phyloP scores from a whole-genome alignment of 2,113 vertebrate genomes.

The Tychaedon coryphoeus region DNA sequence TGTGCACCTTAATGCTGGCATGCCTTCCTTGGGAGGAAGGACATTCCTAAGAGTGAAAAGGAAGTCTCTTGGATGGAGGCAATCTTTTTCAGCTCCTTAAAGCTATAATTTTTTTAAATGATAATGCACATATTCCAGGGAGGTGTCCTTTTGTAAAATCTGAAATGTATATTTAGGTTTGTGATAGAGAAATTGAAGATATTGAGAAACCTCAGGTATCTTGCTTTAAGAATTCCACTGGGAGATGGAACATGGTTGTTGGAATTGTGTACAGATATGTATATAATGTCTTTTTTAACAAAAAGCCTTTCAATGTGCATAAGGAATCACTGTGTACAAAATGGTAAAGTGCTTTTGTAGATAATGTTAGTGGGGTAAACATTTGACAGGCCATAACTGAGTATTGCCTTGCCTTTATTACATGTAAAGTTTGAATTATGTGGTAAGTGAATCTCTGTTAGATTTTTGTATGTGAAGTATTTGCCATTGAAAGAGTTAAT shows the following conservation, averaged over 20 bases:
- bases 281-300: conserved; percentile 88
- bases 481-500: conserved; percentile 75
- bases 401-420: conserved; percentile 88
- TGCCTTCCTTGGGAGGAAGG: background rate
- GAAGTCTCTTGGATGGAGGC: conserved; percentile 66
- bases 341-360: conserved; percentile 88
- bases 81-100: conserved; percentile 73
- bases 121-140: conserved; percentile 76
- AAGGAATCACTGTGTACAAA: conserved; percentile 86
- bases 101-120: conserved; percentile 70
- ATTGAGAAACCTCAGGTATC: conserved; percentile 94
- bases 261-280: conserved; percentile 87
- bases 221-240: conserved; percentile 82
- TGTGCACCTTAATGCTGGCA: background rate
- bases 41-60: conserved; percentile 56
- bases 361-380: conserved; percentile 86
- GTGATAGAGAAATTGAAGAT: conserved; percentile 82
- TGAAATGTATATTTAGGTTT: conserved; percentile 82
- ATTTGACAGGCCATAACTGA: conserved; percentile 86
- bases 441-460: conserved; percentile 70
- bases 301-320: conserved; percentile 75
- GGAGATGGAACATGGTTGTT: conserved; percentile 75
- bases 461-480: conserved; percentile 75
- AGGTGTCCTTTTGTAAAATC: conserved; percentile 76
- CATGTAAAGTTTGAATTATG: conserved; percentile 75